Conservation (phyloP, 2,888 invertebrate genomes). For the Sinohyriopsis cumingii region DNA sequence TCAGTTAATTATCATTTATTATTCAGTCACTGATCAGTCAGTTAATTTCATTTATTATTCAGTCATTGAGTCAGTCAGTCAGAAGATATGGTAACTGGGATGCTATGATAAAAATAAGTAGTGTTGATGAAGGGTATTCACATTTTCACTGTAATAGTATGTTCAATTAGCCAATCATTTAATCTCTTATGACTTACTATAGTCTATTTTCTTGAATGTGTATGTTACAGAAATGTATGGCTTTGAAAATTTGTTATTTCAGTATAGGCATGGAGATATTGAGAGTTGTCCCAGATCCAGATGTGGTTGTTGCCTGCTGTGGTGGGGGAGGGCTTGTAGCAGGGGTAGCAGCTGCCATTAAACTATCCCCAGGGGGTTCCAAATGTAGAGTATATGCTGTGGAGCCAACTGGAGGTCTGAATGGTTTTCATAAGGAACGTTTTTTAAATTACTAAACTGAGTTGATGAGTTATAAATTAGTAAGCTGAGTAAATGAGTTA, state of each 20-base stretch:
- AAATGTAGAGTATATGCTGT: conserved; percentile 66
- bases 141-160: no score
- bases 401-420: conserved; percentile 61
- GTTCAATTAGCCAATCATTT: no score
- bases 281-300: conserved; percentile 61
- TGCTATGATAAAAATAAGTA: no score
- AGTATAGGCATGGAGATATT: conserved; percentile 66
- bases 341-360: conserved; percentile 64
- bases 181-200: no score
- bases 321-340: conserved; percentile 69
- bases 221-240: neutral
- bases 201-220: neutral
- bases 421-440: neutral
- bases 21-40: no score
- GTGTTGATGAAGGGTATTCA: no score
- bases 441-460: neutral
- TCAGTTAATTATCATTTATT: no score
- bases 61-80: no score
- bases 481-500: no score
- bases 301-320: conserved; percentile 68
- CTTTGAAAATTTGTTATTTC: conserved; percentile 4
- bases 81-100: no score
- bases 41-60: no score
- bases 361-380: conserved; percentile 46
- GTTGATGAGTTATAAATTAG: neutral